These are phyloP conservation scores for Macrotus californicus DNA, from an alignment of 2,113 vertebrate species.

Conservation along the genomic window DNA sequence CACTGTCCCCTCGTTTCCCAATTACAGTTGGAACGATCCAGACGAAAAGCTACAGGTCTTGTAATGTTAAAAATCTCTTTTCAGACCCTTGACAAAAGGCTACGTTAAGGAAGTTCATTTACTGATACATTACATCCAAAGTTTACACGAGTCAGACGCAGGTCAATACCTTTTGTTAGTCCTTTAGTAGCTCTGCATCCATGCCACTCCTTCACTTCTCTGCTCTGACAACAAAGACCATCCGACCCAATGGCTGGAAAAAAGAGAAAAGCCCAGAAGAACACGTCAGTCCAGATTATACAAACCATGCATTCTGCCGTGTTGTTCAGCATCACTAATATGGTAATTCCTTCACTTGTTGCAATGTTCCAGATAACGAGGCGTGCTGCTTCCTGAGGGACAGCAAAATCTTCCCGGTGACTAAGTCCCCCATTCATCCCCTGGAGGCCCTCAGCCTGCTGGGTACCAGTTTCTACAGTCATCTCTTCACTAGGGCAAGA, in stretches of 20 bases:
- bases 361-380: not conserved
- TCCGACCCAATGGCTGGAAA: conserved; percentile 92
- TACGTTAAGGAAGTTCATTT: not conserved
- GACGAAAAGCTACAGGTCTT: not conserved
- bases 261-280: not conserved
- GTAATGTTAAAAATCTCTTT: not conserved
- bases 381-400: not conserved
- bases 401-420: not conserved
- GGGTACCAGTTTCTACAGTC: not conserved
- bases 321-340: not conserved
- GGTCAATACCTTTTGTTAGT: conserved; percentile 88
- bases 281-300: not conserved
- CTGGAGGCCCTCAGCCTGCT: not conserved
- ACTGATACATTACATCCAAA: not conserved
- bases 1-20: not conserved
- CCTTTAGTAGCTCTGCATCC: conserved; percentile 94
- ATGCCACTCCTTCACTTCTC: conserved; percentile 99
- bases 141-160: rapidly evolving
- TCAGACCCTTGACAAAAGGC: not conserved
- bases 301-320: not conserved
- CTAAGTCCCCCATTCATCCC: not conserved
- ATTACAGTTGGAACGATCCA: not conserved
- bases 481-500: not conserved
- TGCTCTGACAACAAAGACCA: conserved; percentile 96
- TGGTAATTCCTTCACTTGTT: not conserved